phyloP scores from a whole-genome alignment of 2,113 vertebrate species.

The Brienomyrus longianalis region DNA sequence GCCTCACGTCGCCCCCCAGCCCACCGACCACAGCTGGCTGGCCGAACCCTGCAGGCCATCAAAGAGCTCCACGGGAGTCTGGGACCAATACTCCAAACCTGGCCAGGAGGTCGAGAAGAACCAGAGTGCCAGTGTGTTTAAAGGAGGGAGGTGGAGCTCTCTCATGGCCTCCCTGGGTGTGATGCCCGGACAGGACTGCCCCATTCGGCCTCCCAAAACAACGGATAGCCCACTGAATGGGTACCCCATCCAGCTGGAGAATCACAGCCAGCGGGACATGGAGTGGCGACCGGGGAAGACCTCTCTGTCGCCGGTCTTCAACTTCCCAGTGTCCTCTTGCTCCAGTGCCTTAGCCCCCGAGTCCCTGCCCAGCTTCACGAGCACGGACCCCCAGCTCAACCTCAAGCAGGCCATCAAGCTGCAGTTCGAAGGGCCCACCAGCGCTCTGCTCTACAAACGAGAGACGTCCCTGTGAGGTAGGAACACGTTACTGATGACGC shows the following conservation, averaged over 20 bases:
- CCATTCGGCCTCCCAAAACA: slow-evolving; percentile 39
- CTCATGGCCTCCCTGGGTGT: slow-evolving; percentile 62
- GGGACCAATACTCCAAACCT: slow-evolving; percentile 45
- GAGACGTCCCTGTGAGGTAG: slow-evolving; percentile 67
- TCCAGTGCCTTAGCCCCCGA: slow-evolving; percentile 46
- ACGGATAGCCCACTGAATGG: slow-evolving; percentile 49
- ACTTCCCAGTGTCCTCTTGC: slow-evolving; percentile 27
- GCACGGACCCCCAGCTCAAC: slow-evolving; percentile 64
- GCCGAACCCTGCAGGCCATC: slow-evolving; percentile 39
- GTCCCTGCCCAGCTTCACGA: slow-evolving; percentile 49
- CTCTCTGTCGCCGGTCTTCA: slow-evolving; percentile 40
- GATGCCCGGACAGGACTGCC: slow-evolving; percentile 52
- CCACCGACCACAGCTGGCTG: slow-evolving; percentile 36
- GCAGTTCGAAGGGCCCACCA: slow-evolving; percentile 72
- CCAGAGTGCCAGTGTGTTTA: slow-evolving; percentile 23
- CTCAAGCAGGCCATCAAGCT: slow-evolving; percentile 73
- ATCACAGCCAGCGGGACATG: slow-evolving; percentile 38
- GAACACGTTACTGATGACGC: neutral
- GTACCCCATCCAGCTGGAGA: slow-evolving; percentile 50
- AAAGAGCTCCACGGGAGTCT: slow-evolving; percentile 34
- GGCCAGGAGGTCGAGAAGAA: slow-evolving; percentile 39
- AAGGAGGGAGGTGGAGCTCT: slow-evolving; percentile 52
- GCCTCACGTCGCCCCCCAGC: slow-evolving; percentile 34
- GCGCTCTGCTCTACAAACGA: slow-evolving; percentile 61
- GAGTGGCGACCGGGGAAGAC: slow-evolving; percentile 47